Evolutionary conservation across 1,140 invertebrate species (phyloP), one percentile per base, ranked within the genome.

Genomic region (Orchesella cincta): DNA sequence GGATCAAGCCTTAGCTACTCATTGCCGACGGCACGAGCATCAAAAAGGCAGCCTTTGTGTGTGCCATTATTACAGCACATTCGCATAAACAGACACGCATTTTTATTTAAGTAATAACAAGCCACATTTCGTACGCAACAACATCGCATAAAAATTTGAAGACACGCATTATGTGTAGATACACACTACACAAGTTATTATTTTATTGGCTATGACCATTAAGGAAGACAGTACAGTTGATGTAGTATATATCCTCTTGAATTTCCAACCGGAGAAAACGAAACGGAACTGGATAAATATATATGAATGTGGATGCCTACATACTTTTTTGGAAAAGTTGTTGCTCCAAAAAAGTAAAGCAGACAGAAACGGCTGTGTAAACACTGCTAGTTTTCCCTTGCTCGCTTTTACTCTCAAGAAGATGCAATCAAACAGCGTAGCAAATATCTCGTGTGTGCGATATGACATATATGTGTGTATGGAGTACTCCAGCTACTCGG

Each of bases 151-250:
- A n/a, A n/a, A n/a, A n/a, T n/a, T n/a, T n/a, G n/a, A n/a, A n/a
- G n/a, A n/a, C n/a, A n/a, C n/a, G n/a, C n/a, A n/a, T n/a, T n/a
- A n/a, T n/a, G n/a, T n/a, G n/a, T n/a, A n/a, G n/a, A n/a, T n/a
- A n/a, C n/a, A n/a, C n/a, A n/a, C n/a, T n/a, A n/a, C n/a, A n/a
- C 26, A 57, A 57, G 54, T 57, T 57, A 57, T 57, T 57, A 57
- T 26, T 57, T 23, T 23, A 57, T 57, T 16, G 3, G 14, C n/a
- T 57, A 26, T 18, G 12, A 46, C 39, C 5, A 46, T 18, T 18
- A 46, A 18, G 18, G 39, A 46, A 5, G 39, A 46, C n/a, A n/a
- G n/a, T n/a, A n/a, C n/a, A n/a, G n/a, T n/a, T n/a, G n/a, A n/a
- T n/a, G n/a, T n/a, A n/a, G n/a, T 46, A 18, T 46, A 18, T 46